Conservation (phyloP, 2,797 vertebrate genomes). For the Hirundo rustica region DNA sequence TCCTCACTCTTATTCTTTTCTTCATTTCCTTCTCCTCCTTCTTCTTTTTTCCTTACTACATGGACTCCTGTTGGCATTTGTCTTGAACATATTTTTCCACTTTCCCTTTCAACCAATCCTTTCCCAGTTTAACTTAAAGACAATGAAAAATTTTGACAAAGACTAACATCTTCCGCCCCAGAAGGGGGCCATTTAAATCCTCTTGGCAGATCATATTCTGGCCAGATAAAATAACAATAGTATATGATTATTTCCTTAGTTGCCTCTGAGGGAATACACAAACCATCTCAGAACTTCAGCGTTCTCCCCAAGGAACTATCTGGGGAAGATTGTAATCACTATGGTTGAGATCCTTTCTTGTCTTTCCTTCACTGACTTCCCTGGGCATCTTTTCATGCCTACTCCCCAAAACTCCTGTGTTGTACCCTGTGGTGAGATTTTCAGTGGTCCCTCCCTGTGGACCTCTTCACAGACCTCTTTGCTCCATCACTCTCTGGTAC, state of each 20-base stretch:
- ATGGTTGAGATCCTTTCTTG: rapidly evolving
- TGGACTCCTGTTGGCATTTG: not conserved
- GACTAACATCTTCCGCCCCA: no score
- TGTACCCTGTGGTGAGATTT: not conserved
- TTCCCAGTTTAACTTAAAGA: not conserved
- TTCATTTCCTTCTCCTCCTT: not conserved
- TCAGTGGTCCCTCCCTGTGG: not conserved
- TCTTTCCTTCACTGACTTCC: not conserved
- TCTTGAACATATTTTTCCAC: not conserved
- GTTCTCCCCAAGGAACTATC: not conserved
- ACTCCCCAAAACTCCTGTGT: not conserved
- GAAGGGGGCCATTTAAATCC: not conserved
- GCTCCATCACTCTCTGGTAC: no score
- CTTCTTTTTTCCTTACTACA: not conserved
- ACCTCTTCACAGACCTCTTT: not conserved
- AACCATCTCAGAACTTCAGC: not conserved
- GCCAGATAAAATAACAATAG: not conserved
- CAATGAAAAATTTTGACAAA: not conserved
- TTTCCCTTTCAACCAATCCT: not conserved
- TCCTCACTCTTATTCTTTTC: not conserved
- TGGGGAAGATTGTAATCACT: rapidly evolving
- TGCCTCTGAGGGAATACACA: not conserved
- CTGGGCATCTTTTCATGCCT: not conserved
- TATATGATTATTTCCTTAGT: not conserved
- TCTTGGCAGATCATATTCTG: not conserved